Evolutionary conservation across 2,888 invertebrate genomes (phyloP), one percentile per base, ranked within the genome.

Genomic region (Eilema caniola): DNA sequence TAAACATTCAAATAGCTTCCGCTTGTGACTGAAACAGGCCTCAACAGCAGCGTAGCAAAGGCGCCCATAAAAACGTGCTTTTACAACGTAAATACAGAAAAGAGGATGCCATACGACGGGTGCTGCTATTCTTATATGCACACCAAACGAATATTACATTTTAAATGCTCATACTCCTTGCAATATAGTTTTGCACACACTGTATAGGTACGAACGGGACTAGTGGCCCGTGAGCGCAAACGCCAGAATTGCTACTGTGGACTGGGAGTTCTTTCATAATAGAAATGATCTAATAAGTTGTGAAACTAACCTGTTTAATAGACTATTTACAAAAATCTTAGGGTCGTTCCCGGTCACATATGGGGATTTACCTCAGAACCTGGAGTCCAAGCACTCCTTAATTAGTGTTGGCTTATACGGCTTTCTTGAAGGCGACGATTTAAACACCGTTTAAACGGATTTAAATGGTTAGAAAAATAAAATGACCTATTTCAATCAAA

Each of bases 11-110:
- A 75, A 57, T 77, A 87, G 88, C 90, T 82, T 14, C 64, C 72
- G 67, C 83, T 68, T 73, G 33, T 84, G 25, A 73, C 72, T 66
- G 12, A 59, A 47, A 20, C 33, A 71, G 25, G 0, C 71, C 78
- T 56, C 65, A 74, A 83, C 88, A 83, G 90, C 89, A 89, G 89
- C 89, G 83, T 81, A 80, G 86, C 87, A 83, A 86, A 85, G 84
- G 85, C 83, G 88, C 87, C 88, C 93, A 89, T 93, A 93, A 93
- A 93, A 93, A 90, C 86, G 76, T 86, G 82, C 91, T 91, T 92
- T 93, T 92, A 93, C 93, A 92, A 91, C 90, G 92, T 92, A 93
- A 93, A 94, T 93, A 93, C 91, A 91, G 91, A 92, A 92, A 90
- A 87, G 89, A 87, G 85, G 82, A 86, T 86, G 86, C 84, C 81